A percentile compares a stretch with the other conserved stretches of the same genome.
Evolutionary conservation across 2,113 vertebrate genomes (phyloP).

Genomic region (Osmerus eperlanus): DNA sequence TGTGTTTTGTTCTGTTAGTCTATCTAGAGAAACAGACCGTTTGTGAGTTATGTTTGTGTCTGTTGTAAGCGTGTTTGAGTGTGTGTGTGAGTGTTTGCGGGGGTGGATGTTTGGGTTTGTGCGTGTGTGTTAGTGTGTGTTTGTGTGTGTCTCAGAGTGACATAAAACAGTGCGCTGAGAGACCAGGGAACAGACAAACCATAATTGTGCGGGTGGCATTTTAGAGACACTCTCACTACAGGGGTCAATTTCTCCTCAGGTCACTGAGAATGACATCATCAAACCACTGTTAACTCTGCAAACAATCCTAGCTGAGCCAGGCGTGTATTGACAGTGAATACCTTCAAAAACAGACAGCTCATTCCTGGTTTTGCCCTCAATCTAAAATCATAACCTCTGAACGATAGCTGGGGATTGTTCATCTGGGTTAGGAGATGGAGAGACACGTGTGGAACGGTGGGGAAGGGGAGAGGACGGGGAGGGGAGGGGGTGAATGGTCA

Average conservation of each 20-base stretch:
- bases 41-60: too few species aligned
- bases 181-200: constrained; percentile 3
- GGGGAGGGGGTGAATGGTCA: neutral
- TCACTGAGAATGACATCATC: constrained; percentile 81
- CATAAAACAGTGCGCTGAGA: constrained; percentile 54
- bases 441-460: too few species aligned
- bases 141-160: constrained; percentile 36
- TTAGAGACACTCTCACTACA: constrained; percentile 67
- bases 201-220: constrained; percentile 76
- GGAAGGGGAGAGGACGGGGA: too few species aligned
- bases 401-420: too few species aligned
- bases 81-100: constrained; percentile 2
- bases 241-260: constrained; percentile 75
- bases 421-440: too few species aligned
- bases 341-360: constrained; percentile 63
- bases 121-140: constrained; percentile 14
- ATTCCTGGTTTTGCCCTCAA: constrained; percentile 71
- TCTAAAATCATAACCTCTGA: constrained; percentile 73
- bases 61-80: neutral
- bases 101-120: constrained; percentile 8
- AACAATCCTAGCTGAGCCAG: constrained; percentile 61
- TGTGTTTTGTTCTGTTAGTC: neutral
- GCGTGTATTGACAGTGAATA: constrained; percentile 59
- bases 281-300: constrained; percentile 75
- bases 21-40: too few species aligned